Percentiles rank a stretch among this genome's conserved stretches.
phyloP scores from a whole-genome alignment of 2,113 vertebrate species.

The Casuarius casuarius region DNA sequence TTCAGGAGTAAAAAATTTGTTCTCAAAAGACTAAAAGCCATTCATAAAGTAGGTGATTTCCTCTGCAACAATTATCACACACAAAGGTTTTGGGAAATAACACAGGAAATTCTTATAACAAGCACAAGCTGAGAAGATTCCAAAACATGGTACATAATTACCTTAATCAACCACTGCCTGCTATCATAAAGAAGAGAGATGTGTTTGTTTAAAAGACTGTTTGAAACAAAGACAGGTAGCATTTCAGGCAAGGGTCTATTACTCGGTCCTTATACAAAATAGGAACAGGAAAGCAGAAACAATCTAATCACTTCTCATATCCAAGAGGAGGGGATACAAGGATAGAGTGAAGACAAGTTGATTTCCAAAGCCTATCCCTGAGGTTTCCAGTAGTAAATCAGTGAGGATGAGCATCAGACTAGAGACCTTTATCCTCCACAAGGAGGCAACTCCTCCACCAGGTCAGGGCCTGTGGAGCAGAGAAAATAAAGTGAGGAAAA shows the following conservation, averaged over 20 bases:
- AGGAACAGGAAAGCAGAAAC: not conserved
- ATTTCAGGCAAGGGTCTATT: not conserved
- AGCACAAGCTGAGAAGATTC: not conserved
- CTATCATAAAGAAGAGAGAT: not conserved
- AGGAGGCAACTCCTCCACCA: not conserved
- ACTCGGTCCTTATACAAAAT: not conserved
- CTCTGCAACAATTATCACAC: not conserved
- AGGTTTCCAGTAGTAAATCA: not conserved
- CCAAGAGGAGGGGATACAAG: not conserved
- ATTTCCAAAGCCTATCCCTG: not conserved
- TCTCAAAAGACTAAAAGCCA: not conserved
- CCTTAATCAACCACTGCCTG: not conserved
- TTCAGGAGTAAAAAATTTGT: not conserved
- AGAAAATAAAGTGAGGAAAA: slow-evolving; percentile 8
- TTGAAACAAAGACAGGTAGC: not conserved
- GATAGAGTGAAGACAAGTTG: not conserved
- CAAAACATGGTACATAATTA: not conserved
- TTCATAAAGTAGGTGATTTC: not conserved
- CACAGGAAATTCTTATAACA: not conserved
- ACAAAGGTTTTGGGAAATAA: not conserved
- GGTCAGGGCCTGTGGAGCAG: not conserved
- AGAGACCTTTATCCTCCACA: slow-evolving; percentile 12
- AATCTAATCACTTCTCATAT: not conserved
- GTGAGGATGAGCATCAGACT: not conserved
- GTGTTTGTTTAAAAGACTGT: not conserved